Evolutionary conservation across 2,113 vertebrate genomes (phyloP).

Genomic region (Paramormyrops kingsleyae): DNA sequence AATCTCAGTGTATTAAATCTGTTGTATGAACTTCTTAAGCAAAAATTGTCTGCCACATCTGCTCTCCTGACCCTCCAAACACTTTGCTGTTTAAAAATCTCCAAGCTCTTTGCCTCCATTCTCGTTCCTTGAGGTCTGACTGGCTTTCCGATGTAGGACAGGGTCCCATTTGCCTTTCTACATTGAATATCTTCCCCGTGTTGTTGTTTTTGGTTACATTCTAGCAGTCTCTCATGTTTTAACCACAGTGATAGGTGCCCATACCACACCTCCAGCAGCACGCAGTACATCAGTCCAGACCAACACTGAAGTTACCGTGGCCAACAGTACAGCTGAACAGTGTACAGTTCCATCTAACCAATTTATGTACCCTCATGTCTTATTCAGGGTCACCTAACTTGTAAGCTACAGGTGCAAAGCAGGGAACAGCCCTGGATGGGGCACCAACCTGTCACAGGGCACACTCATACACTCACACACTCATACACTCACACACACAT

Average conservation of each 20-base stretch:
- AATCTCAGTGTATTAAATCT: slow-evolving; percentile 70
- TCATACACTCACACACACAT: not conserved
- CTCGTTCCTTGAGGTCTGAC: not conserved
- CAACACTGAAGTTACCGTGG: not conserved
- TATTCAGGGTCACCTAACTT: too few species aligned
- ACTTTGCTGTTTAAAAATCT: slow-evolving; percentile 53
- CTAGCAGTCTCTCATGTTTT: not conserved
- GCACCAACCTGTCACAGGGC: not conserved
- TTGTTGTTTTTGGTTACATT: not conserved
- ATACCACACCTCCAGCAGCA: not conserved
- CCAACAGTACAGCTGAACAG: not conserved
- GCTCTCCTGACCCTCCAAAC: slow-evolving; percentile 61
- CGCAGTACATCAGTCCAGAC: not conserved
- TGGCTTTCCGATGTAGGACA: not conserved
- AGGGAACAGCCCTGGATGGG: not conserved
- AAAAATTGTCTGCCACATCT: slow-evolving; percentile 66
- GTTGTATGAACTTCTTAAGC: slow-evolving; percentile 68
- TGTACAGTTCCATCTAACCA: not conserved
- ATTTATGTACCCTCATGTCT: too few species aligned
- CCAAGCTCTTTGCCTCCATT: not conserved
- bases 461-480: not conserved
- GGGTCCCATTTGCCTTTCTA: not conserved
- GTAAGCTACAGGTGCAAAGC: too few species aligned
- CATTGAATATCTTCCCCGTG: not conserved
- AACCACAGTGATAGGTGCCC: not conserved